Base-by-base conservation (phyloP, 2,888 invertebrate genomes). In the Archips xylosteana region DNA sequence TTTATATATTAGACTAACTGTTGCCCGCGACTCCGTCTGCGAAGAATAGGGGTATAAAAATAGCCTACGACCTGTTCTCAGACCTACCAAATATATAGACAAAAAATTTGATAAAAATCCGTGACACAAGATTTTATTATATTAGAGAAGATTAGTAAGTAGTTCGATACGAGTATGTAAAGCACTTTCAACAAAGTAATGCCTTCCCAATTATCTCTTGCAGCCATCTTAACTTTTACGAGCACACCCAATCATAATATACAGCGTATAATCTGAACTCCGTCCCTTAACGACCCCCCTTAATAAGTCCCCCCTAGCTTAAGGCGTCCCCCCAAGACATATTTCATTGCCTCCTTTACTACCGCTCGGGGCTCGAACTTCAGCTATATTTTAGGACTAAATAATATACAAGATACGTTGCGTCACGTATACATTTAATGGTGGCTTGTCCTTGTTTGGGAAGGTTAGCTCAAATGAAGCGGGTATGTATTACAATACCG, bases 281-380 rank as follows among this genome's bases (percentile, higher is more conserved):
- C 47, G 36, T 65, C 65, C 51, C 65, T 65, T 65, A 65, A 65
- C 65, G 65, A 65, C 65, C 65, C 34, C 65, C 65, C 65, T 65
- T 65, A 34, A 47, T 51, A 65, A 63, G 45, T 63, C 32, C 70
- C 79, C 81, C 76, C 80, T 75, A 61, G 64, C 73, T 69, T 71
- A 72, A 67, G 66, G 61, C 77, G 76, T 78, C 82, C 66, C 66
- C 66, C 66, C 81, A 94, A 94, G 94, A 94, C 93, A 94, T 94
- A 94, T 94, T 94, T 94, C 94, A 94, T 94, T 54, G 66, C 66
- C 90, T 87, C 91, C 88, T 90, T 91, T 91, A 90, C 88, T 85
- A 89, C 87, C 87, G 78, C 84, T 85, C 85, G 77, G 82, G 83
- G 85, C 51, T 2, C 49, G 23, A 65, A 49, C 49, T 65, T 51